phyloP scores from a whole-genome alignment of 1,140 invertebrate species.

The Marisa cornuarietis region DNA sequence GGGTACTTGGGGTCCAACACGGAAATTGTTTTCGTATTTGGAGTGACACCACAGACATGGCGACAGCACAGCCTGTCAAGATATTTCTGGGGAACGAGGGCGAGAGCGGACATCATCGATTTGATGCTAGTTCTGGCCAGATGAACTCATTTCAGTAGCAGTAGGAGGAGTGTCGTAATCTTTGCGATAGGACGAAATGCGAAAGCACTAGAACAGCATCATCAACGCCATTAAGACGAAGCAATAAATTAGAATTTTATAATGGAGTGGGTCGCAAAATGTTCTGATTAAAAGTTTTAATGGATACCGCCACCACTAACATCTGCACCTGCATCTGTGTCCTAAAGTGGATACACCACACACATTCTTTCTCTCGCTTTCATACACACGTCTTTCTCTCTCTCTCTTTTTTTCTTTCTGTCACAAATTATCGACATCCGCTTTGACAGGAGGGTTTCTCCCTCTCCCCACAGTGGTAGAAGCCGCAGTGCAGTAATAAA shows the following conservation, averaged over 20 bases:
- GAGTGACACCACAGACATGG: too few relatives aligned
- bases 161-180: not conserved
- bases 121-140: not conserved
- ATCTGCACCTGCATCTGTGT: not conserved
- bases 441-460: not conserved
- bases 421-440: not conserved
- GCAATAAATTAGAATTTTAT: not conserved
- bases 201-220: not conserved
- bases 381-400: too few relatives aligned
- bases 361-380: not conserved
- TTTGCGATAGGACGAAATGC: not conserved
- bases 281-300: not conserved
- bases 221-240: not conserved
- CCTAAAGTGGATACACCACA: not conserved
- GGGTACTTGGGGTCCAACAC: too few relatives aligned
- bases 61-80: too few relatives aligned
- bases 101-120: too few relatives aligned
- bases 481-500: too few relatives aligned
- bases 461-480: not conserved
- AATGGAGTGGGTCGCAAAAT: not conserved
- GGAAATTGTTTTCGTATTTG: too few relatives aligned
- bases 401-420: not conserved
- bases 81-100: too few relatives aligned
- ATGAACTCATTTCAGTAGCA: not conserved
- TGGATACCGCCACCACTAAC: not conserved